Conservation (phyloP, 1,140 invertebrate genomes). For the Lutraria rhynchaena region DNA sequence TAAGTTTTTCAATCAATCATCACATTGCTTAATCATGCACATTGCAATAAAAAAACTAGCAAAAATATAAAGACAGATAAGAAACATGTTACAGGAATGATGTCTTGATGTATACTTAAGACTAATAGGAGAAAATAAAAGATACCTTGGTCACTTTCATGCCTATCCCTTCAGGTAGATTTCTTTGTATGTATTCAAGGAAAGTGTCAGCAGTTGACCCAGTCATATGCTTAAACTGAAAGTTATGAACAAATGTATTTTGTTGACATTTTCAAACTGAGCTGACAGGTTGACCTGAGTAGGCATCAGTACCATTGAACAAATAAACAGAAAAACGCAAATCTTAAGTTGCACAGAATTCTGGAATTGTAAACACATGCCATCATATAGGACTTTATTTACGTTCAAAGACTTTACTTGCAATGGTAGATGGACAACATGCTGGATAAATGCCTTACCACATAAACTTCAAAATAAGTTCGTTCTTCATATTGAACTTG, state of each 20-base stretch:
- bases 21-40: too few relatives aligned
- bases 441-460: conserved; percentile 84
- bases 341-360: neutral
- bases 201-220: conserved; percentile 98
- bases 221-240: conserved; percentile 85
- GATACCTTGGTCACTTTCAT: conserved; percentile 95
- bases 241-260: too few relatives aligned
- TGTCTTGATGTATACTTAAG: too few relatives aligned
- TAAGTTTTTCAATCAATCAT: too few relatives aligned
- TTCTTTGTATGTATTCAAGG: conserved; percentile 97
- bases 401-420: neutral
- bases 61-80: too few relatives aligned
- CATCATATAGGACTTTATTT: neutral
- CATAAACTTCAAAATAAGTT: conserved; percentile 94
- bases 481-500: conserved; percentile 97
- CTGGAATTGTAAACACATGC: neutral
- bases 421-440: neutral
- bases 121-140: neutral
- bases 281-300: too few relatives aligned
- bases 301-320: too few relatives aligned
- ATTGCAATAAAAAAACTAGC: too few relatives aligned
- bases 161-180: conserved; percentile 98
- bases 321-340: too few relatives aligned
- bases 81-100: too few relatives aligned
- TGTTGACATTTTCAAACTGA: too few relatives aligned